phyloP scores from a whole-genome alignment of 2,113 vertebrate species.

The Phasianus colchicus region DNA sequence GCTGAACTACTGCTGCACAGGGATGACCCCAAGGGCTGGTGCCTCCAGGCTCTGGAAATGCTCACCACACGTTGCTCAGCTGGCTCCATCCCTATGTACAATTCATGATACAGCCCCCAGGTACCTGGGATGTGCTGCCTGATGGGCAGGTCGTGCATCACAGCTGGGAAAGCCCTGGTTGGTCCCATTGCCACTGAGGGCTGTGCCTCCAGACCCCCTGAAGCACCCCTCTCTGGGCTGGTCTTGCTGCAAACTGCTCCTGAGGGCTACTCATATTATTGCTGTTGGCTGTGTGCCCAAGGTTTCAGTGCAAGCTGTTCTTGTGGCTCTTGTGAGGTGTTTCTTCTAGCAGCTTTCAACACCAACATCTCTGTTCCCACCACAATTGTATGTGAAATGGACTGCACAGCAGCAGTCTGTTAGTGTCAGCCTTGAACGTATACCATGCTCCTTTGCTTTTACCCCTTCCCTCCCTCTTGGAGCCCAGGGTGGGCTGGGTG shows the following conservation, averaged over 20 bases:
- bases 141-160: fast-evolving
- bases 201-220: background rate
- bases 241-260: background rate
- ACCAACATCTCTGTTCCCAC: background rate
- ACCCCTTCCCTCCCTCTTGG: background rate
- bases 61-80: background rate
- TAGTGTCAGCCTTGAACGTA: background rate
- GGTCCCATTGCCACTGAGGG: fast-evolving
- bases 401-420: background rate
- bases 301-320: fast-evolving
- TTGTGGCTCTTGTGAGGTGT: fast-evolving
- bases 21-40: background rate
- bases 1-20: background rate
- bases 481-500: background rate
- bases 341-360: background rate
- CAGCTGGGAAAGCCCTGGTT: fast-evolving
- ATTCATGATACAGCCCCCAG: background rate
- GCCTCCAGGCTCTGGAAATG: background rate
- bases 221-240: fast-evolving
- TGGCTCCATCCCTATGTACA: fast-evolving
- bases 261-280: fast-evolving
- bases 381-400: fast-evolving
- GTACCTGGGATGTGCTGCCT: background rate
- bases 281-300: fast-evolving
- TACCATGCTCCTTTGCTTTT: background rate